Percentiles rank a stretch among this genome's conserved stretches.
These are phyloP conservation scores for Pantherophis guttatus DNA, from an alignment of 2,113 vertebrate species.

Conservation along the genomic window DNA sequence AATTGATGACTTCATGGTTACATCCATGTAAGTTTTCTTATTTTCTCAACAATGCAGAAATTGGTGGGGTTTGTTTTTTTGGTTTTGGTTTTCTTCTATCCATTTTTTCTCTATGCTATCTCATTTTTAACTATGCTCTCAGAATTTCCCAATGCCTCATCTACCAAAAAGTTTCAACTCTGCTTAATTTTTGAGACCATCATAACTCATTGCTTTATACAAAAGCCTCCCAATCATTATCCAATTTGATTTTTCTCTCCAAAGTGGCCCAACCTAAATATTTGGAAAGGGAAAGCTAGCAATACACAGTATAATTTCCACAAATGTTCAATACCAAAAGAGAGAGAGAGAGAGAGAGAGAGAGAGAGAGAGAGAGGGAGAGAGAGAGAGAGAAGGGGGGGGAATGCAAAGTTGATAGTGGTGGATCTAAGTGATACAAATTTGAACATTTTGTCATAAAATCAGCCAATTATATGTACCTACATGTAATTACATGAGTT, in stretches of 20 bases:
- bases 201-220: slow-evolving; percentile 5
- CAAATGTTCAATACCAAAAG: not conserved
- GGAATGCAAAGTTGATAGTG: not conserved
- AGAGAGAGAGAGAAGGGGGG: too few relatives aligned
- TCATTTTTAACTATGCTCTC: not conserved
- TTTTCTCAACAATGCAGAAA: not conserved
- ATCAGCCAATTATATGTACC: not conserved
- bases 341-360: too few relatives aligned
- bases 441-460: not conserved
- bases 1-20: not conserved
- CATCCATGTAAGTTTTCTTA: not conserved
- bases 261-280: not conserved
- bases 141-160: not conserved
- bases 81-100: not conserved
- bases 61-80: not conserved
- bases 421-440: not conserved
- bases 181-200: not conserved
- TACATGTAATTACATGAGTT: slow-evolving; percentile 1
- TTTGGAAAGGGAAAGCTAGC: not conserved
- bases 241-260: not conserved
- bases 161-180: not conserved
- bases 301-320: not conserved
- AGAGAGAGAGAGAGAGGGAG: fast-evolving
- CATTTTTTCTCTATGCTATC: not conserved
- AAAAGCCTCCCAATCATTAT: not conserved